Conservation (phyloP, 2,888 invertebrate species). For the Eupithecia inturbata region DNA sequence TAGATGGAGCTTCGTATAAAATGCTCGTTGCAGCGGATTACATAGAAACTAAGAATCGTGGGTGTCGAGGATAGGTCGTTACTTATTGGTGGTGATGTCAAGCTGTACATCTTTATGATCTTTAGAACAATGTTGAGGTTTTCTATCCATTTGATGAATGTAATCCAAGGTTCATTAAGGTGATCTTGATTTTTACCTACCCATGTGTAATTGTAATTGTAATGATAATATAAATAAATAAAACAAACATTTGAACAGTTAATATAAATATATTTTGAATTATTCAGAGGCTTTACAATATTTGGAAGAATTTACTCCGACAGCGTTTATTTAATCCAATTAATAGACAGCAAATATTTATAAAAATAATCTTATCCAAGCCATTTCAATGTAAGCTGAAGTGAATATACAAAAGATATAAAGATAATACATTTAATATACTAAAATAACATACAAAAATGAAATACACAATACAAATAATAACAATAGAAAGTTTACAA, state of each 20-base stretch:
- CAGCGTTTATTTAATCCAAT: constrained; percentile 61
- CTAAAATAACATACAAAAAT: constrained; percentile 34
- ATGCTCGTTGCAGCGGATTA: constrained; percentile 3
- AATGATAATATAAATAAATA: constrained; percentile 55
- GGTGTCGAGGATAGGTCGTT: constrained; percentile 11
- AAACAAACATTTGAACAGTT: constrained; percentile 82
- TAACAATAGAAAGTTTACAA: constrained; percentile 27
- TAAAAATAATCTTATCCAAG: constrained; percentile 65
- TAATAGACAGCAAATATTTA: constrained; percentile 60
- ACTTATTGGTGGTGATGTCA: constrained; percentile 20
- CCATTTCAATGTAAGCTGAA: constrained; percentile 48
- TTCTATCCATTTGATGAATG: background rate
- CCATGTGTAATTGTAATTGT: background rate
- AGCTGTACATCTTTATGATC: background rate
- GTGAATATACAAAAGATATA: constrained; percentile 42
- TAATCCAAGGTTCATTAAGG: background rate
- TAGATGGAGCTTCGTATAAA: constrained; percentile 32
- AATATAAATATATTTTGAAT: constrained; percentile 85
- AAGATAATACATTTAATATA: constrained; percentile 38
- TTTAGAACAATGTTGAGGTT: background rate
- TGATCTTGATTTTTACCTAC: too few species aligned
- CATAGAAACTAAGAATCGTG: constrained; percentile 13
- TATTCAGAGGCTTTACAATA: constrained; percentile 84
- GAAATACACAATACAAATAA: constrained; percentile 22
- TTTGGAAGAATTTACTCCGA: constrained; percentile 80